Evolutionary conservation across 2,888 invertebrate genomes (phyloP), one percentile per base, ranked within the genome.

Genomic region (Eilema depressum): DNA sequence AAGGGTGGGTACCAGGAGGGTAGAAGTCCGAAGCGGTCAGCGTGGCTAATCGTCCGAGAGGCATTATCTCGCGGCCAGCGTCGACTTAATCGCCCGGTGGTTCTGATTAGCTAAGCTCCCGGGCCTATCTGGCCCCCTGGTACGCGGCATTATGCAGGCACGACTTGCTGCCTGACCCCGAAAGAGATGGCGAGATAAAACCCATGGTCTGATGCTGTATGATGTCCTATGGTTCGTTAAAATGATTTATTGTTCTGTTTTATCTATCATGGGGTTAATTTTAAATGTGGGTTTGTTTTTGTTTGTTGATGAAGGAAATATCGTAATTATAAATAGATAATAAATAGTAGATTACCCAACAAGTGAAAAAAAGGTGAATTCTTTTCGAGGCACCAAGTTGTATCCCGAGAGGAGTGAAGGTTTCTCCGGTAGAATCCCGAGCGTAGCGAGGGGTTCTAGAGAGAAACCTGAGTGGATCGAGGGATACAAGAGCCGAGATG

Each of bases 61-160:
- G 92, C 89, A 93, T 94, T 94, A 94, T 93, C 95, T 92, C 90
- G 87, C 87, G 89, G 84, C 86, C 89, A 88, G 88, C 85, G 83
- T 85, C 85, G 88, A 89, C 88, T 92, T 93, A 93, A 94, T 93
- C 92, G 92, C 88, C 92, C 92, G 90, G 83, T 87, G 89, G 89
- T 85, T 87, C 92, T 93, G 95, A 94, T 94, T 94, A 94, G 91
- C 93, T 92, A 93, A 93, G 93, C 94, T 91, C 89, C 89, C 86
- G 84, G 86, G 86, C 86, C 84, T 88, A 88, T 91, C 89, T 92
- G 88, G 82, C 86, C 88, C 91, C 93, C 91, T 91, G 90, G 91
- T 91, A 84, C 83, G 82, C 79, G 81, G 88, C 87, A 93, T 94
- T 93, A 94, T 93, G 91, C 91, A 92, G 88, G 93, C 93, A 88